Base-by-base conservation (phyloP, 2,113 vertebrate species). In the Crotophaga sulcirostris region DNA sequence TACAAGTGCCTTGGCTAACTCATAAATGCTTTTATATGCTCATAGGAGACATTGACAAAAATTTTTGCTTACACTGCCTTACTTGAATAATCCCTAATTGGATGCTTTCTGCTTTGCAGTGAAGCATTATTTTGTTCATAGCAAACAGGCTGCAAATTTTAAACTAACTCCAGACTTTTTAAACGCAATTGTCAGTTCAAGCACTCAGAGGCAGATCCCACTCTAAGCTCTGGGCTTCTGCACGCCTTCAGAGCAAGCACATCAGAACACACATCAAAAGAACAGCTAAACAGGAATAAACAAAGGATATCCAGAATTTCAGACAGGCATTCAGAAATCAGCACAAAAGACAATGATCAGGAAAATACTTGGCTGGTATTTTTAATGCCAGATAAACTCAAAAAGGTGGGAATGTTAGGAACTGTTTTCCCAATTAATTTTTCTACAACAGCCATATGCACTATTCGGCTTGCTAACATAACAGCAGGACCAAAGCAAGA, bases 291-390 rank as follows among this genome's bases (percentile, higher is more conserved):
- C 24, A 70, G 58, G 58, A 93, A 86, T 25, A 90, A 88, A 93
- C 49, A 86, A 63, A 76, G 80, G 80, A 76, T 67, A 94, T 63
- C 52, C 76, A 72, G 67, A 89, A 72, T 76, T 49, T 63, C 58
- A 67, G n/a, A 56, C 62, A 86, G 38, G 20, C 67, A 86, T 88
- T 66, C 55, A 38, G 36, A 51, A 74, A 74, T 25, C 34, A 76
- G 38, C 26, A 70, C 0, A 0, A 34, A 62, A 83, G 24, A 55
- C 16, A 74, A 88, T 1, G 1, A 86, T 17, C n/a, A 52, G 62
- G 72, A 89, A 80, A 86, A 76, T 14, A 83, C n/a, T 54, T 40
- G 13, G n/a, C 42, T 79, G 76, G 49, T 86, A 72, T 67, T 94
- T 91, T 89, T 63, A 91, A 83, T 9, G 47, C 34, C 25, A 73